A percentile compares a stretch with the other conserved stretches of the same genome.
phyloP scores from a whole-genome alignment of 2,113 vertebrate species.

The Datnioides undecimradiatus region DNA sequence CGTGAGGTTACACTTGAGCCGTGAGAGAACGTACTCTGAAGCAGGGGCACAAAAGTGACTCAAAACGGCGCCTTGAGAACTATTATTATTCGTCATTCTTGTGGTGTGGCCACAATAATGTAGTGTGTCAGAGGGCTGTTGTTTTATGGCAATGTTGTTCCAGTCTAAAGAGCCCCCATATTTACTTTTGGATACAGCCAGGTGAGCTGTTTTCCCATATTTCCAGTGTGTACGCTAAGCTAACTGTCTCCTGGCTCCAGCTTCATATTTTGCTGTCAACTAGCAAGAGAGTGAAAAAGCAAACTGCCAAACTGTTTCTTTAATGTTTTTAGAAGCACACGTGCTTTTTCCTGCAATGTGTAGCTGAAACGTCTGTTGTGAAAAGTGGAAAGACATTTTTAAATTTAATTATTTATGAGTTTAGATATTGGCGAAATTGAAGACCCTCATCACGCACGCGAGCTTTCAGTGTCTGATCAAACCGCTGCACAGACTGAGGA shows the following conservation, averaged over 20 bases:
- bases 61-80: too few relatives aligned
- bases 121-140: too few relatives aligned
- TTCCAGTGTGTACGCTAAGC: neutral
- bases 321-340: neutral
- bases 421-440: neutral
- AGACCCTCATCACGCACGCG: neutral
- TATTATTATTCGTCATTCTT: too few relatives aligned
- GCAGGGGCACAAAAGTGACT: too few relatives aligned
- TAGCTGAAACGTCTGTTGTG: too few relatives aligned
- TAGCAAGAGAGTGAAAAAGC: neutral
- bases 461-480: neutral
- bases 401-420: too few relatives aligned
- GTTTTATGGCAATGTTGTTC: too few relatives aligned
- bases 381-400: too few relatives aligned
- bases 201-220: neutral
- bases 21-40: too few relatives aligned
- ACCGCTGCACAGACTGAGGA: neutral
- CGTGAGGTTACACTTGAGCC: too few relatives aligned
- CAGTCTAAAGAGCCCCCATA: too few relatives aligned
- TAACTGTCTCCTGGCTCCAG: neutral
- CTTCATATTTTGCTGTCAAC: neutral
- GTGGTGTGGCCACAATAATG: too few relatives aligned
- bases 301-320: neutral
- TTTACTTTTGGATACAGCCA: neutral
- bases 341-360: neutral